Evolutionary conservation across 1,140 invertebrate species (phyloP).

Genomic region (Cydia fagiglandana): DNA sequence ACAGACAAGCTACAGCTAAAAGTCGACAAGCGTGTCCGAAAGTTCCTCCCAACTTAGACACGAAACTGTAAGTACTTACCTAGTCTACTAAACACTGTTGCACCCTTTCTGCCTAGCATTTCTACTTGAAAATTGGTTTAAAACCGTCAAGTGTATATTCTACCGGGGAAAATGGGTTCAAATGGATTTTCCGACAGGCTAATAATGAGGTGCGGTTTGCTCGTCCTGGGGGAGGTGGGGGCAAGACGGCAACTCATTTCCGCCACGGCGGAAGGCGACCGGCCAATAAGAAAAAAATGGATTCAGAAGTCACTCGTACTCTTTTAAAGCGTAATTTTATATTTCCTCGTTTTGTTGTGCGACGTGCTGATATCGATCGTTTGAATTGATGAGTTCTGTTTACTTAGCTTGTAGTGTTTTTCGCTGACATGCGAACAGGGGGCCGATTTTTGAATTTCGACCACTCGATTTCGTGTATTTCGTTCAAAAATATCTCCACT

Average conservation of each 20-base stretch:
- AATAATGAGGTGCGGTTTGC: constrained; percentile 67
- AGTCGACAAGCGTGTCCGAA: neutral
- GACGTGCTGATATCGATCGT: neutral
- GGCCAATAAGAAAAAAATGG: constrained; percentile 71
- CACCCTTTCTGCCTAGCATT: neutral
- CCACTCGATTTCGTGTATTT: no score
- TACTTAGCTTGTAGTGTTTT: neutral
- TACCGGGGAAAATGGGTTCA: constrained; percentile 36
- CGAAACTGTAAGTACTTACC: neutral
- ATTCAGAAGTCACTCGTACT: constrained; percentile 58
- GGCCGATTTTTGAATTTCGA: no score
- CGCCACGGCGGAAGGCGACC: constrained; percentile 59
- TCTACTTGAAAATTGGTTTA: constrained; percentile 25
- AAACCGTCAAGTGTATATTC: constrained; percentile 30
- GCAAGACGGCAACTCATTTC: constrained; percentile 66
- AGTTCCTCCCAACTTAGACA: neutral
- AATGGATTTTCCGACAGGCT: constrained; percentile 58
- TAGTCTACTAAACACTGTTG: neutral
- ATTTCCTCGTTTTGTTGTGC: constrained; percentile 44
- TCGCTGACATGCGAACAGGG: neutral
- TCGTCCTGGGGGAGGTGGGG: constrained; percentile 44
- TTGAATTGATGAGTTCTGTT: neutral
- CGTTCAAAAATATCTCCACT: no score
- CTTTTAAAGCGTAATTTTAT: constrained; percentile 58
- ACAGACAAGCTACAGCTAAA: neutral